Percentiles rank a stretch among this genome's conserved stretches.
These are phyloP conservation scores for Nymphalis c-album DNA, from an alignment of 2,888 invertebrate genomes.

Conservation along the genomic window DNA sequence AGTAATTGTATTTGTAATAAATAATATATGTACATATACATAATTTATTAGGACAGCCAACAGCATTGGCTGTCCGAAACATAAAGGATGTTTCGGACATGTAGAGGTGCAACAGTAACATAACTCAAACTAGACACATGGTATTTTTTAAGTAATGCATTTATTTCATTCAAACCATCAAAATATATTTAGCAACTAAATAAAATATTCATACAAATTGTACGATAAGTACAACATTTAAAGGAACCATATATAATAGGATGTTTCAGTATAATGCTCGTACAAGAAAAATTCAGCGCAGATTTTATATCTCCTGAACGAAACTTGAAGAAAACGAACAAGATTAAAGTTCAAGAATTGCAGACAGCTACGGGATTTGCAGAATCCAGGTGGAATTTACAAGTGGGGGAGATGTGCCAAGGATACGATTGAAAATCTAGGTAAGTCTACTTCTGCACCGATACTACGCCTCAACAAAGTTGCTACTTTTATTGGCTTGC, in stretches of 20 bases:
- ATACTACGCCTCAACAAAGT: conserved; percentile 35
- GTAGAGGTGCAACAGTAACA: too few relatives aligned
- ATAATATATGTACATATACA: too few relatives aligned
- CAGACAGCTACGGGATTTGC: conserved; percentile 41
- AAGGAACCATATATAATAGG: not conserved
- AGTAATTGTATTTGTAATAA: too few relatives aligned
- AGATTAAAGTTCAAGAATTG: conserved; percentile 43
- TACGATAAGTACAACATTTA: too few relatives aligned
- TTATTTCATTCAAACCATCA: too few relatives aligned
- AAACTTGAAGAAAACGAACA: conserved; percentile 37
- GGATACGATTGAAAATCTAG: conserved; percentile 41
- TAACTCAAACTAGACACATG: too few relatives aligned
- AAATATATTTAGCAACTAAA: too few relatives aligned
- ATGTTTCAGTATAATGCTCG: not conserved
- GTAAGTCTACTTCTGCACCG: conserved; percentile 34
- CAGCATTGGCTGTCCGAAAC: too few relatives aligned
- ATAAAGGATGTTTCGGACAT: too few relatives aligned
- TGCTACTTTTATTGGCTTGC: conserved; percentile 29
- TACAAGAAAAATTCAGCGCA: conserved; percentile 18
- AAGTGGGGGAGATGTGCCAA: conserved; percentile 38
- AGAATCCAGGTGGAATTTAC: conserved; percentile 44
- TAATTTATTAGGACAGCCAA: too few relatives aligned
- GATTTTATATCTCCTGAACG: conserved; percentile 31
- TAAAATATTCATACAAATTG: too few relatives aligned
- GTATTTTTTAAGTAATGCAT: too few relatives aligned